phyloP scores from a whole-genome alignment of 2,888 invertebrate species.

The Seira sanloemensis region DNA sequence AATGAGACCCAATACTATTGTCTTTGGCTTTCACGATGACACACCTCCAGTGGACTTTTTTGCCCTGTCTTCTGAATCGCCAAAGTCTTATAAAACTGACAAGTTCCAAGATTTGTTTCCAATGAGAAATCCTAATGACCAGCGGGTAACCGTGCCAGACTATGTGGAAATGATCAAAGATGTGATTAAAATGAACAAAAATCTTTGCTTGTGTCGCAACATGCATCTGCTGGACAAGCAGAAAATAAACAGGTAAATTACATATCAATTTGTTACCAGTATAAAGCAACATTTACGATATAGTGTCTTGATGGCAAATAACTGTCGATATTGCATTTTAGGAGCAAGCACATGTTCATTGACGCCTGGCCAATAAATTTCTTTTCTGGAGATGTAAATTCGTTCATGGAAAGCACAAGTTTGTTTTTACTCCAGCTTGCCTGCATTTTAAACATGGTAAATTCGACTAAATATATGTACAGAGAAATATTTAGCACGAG shows the following conservation, averaged over 20 bases:
- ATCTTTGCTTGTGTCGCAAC: slow-evolving; percentile 93
- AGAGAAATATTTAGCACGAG: too few relatives aligned
- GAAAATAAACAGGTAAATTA: slow-evolving; percentile 82
- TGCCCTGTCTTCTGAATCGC: slow-evolving; percentile 73
- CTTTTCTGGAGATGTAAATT: slow-evolving; percentile 85
- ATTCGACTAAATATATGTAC: background rate
- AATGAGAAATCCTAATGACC: slow-evolving; percentile 59
- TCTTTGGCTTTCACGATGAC: slow-evolving; percentile 94
- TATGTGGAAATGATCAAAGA: slow-evolving; percentile 92
- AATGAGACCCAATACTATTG: slow-evolving; percentile 84
- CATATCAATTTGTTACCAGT: slow-evolving; percentile 13
- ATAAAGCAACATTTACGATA: too few relatives aligned
- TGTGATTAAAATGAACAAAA: slow-evolving; percentile 94
- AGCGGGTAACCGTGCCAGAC: slow-evolving; percentile 77
- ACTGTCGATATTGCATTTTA: too few relatives aligned
- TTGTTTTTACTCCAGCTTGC: slow-evolving; percentile 97
- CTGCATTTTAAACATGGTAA: slow-evolving; percentile 92
- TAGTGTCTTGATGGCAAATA: too few relatives aligned
- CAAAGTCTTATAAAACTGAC: slow-evolving; percentile 67
- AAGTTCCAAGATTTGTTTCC: slow-evolving; percentile 68
- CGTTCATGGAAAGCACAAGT: slow-evolving; percentile 90
- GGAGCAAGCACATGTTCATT: slow-evolving; percentile 83
- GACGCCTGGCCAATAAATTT: slow-evolving; percentile 99
- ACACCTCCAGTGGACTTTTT: slow-evolving; percentile 87
- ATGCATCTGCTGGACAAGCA: slow-evolving; percentile 90